These are phyloP conservation scores for Amaurobius ferox DNA, from an alignment of 2,888 invertebrate genomes.

Conservation along the genomic window DNA sequence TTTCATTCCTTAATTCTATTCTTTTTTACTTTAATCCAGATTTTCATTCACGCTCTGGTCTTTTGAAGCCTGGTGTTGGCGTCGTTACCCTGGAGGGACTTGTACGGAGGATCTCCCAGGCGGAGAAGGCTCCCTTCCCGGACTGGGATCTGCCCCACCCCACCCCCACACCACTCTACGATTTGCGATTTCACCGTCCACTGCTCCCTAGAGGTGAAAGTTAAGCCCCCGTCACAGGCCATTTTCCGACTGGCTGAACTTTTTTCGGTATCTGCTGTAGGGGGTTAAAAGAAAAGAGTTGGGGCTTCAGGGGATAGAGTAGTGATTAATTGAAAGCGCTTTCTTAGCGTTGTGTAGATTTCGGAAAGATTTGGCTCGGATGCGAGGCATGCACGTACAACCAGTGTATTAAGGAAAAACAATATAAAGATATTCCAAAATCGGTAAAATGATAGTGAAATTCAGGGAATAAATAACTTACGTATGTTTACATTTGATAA, in stretches of 20 bases:
- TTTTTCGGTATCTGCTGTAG: conserved; percentile 21
- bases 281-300: not conserved
- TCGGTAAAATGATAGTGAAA: too few relatives aligned
- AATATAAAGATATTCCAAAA: too few relatives aligned
- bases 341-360: not conserved
- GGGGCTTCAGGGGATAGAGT: conserved; percentile 3
- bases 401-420: too few relatives aligned
- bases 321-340: not conserved
- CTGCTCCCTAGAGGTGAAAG: conserved; percentile 29
- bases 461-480: too few relatives aligned
- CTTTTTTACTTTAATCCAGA: not conserved
- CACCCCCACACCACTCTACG: not conserved
- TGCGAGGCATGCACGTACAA: too few relatives aligned
- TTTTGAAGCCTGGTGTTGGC: not conserved
- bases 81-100: not conserved
- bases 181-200: conserved; percentile 26
- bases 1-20: not conserved
- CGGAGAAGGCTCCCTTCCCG: not conserved
- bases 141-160: not conserved
- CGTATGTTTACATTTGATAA: too few relatives aligned
- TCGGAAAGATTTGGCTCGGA: not conserved
- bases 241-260: conserved; percentile 42
- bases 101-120: not conserved
- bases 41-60: not conserved
- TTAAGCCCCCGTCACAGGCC: conserved; percentile 38